Evolutionary conservation across 2,888 invertebrate genomes (phyloP).

Genomic region (Julus scandinavius): DNA sequence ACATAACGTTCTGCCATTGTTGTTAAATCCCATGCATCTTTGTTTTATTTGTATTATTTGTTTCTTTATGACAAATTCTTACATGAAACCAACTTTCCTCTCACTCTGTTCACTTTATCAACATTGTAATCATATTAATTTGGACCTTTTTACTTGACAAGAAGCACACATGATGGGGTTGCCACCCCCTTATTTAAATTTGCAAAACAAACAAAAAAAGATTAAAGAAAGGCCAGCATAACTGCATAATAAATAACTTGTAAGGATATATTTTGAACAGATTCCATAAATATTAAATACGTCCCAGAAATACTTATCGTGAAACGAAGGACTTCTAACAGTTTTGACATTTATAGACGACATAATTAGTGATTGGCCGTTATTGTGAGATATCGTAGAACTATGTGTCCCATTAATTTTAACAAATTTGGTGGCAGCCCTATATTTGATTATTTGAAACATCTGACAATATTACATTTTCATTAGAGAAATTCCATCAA

Average conservation of each 20-base stretch:
- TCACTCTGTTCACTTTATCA: neutral
- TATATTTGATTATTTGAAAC: neutral
- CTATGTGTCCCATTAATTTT: neutral
- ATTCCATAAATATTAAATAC: neutral
- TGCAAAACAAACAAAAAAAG: too few relatives aligned
- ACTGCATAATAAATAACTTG: neutral
- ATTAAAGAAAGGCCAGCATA: neutral
- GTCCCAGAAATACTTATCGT: neutral
- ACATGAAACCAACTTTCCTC: neutral
- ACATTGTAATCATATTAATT: neutral
- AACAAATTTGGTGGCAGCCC: neutral
- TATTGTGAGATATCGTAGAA: neutral
- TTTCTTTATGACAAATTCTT: conserved; percentile 40
- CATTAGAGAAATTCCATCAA: neutral
- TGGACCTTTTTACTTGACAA: neutral
- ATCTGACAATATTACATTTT: neutral
- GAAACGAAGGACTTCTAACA: neutral
- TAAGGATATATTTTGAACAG: neutral
- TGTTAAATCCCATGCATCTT: conserved; percentile 43
- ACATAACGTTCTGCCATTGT: conserved; percentile 42
- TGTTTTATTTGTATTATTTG: conserved; percentile 39
- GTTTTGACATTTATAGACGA: neutral
- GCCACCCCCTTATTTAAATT: neutral
- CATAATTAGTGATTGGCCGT: neutral
- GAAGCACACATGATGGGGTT: neutral